A percentile compares a stretch with the other conserved stretches of the same genome.
Conservation (phyloP, 2,113 vertebrate genomes). For the Synchiropus splendidus region DNA sequence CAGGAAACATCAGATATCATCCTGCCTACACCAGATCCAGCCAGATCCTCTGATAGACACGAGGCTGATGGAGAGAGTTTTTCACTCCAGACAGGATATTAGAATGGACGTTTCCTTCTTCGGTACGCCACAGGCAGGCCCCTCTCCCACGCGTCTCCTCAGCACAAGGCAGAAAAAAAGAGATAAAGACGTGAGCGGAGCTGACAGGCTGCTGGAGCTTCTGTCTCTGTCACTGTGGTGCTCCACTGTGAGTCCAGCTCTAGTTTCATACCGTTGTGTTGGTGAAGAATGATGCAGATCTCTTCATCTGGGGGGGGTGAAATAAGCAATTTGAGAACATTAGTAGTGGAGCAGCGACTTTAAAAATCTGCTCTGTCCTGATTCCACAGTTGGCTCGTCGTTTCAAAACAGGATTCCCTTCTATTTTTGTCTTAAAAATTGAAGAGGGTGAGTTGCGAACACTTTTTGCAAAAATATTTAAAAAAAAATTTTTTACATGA, state of each 20-base stretch:
- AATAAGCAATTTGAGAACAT: constrained; percentile 10
- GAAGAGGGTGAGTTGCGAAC: no score
- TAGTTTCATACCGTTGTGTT: constrained; percentile 44
- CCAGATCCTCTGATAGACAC: constrained; percentile 57
- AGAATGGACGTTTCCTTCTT: constrained; percentile 57
- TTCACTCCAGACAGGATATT: constrained; percentile 60
- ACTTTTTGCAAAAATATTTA: no score
- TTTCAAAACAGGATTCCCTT: no score
- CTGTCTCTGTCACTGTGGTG: constrained; percentile 19
- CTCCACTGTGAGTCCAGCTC: constrained; percentile 41
- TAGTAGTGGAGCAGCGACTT: no score
- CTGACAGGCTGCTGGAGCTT: constrained; percentile 48
- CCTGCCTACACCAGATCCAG: constrained; percentile 34
- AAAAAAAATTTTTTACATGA: no score
- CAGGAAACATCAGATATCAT: constrained; percentile 51
- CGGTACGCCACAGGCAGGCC: constrained; percentile 39
- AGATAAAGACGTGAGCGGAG: constrained; percentile 58
- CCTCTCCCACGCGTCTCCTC: constrained; percentile 41
- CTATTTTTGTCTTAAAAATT: no score
- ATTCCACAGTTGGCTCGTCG: no score
- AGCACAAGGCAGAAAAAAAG: constrained; percentile 40
- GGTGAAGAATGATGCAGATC: constrained; percentile 25
- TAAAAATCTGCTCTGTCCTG: no score
- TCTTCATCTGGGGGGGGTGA: constrained; percentile 11
- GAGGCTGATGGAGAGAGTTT: constrained; percentile 30